These are phyloP conservation scores for Pantala flavescens DNA, from an alignment of 1,140 invertebrate species.

Conservation along the genomic window DNA sequence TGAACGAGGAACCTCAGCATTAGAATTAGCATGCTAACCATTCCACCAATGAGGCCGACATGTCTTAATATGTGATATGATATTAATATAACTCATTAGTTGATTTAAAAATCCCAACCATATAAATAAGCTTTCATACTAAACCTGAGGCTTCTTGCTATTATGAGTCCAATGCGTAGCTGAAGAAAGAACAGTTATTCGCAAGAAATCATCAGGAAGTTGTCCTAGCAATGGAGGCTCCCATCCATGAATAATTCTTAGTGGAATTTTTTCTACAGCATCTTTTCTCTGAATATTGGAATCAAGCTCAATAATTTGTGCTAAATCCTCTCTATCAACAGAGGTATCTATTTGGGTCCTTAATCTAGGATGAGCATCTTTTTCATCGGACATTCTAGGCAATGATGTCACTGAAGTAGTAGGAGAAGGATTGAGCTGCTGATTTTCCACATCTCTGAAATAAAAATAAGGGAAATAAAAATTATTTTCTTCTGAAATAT, in stretches of 20 bases:
- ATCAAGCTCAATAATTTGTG: not conserved
- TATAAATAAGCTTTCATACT: too few species aligned
- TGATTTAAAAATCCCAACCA: too few species aligned
- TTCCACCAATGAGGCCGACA: too few species aligned
- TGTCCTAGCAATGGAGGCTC: conserved; percentile 70
- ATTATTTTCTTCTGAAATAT: too few species aligned
- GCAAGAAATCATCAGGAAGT: conserved; percentile 68
- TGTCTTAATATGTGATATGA: too few species aligned
- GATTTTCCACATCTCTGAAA: not conserved
- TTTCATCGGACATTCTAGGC: not conserved
- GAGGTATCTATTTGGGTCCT: not conserved
- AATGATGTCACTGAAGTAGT: not conserved
- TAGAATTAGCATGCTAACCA: too few species aligned
- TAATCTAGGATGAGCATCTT: not conserved
- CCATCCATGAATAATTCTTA: conserved; percentile 48
- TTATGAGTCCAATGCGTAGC: not conserved
- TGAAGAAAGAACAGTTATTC: conserved; percentile 38
- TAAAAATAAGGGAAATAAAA: not conserved
- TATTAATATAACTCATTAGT: too few species aligned
- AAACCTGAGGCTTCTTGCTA: not conserved
- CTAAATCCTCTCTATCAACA: not conserved
- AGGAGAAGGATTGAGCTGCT: not conserved
- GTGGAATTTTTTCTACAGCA: conserved; percentile 24
- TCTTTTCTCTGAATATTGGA: not conserved
- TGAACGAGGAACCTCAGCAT: too few species aligned